These are phyloP conservation scores for Patella vulgata DNA, from an alignment of 1,140 invertebrate genomes.

Conservation along the genomic window DNA sequence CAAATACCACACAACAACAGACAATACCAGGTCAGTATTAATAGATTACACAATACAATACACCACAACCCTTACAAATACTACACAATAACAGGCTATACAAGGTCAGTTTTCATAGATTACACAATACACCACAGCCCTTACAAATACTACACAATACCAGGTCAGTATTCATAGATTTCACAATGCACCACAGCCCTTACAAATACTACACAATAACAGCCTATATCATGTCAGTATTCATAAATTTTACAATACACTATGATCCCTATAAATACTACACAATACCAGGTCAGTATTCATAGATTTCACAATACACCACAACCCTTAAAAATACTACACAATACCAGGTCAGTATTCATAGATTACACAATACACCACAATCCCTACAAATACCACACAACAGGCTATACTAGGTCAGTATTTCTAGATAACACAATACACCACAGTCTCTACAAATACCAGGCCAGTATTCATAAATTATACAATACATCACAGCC, in stretches of 20 bases:
- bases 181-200: constrained; percentile 32
- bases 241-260: constrained; percentile 9
- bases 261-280: constrained; percentile 29
- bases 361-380: constrained; percentile 10
- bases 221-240: constrained; percentile 33
- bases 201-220: constrained; percentile 24
- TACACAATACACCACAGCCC: constrained; percentile 30
- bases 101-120: constrained; percentile 16
- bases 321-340: constrained; percentile 30
- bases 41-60: constrained; percentile 6
- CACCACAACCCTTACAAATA: constrained; percentile 30
- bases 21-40: constrained; percentile 30
- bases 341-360: constrained; percentile 30
- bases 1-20: constrained; percentile 27
- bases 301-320: constrained; percentile 8
- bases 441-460: constrained; percentile 30
- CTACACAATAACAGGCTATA: constrained; percentile 34
- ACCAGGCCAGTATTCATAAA: constrained; percentile 22
- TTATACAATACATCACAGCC: constrained; percentile 32
- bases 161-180: constrained; percentile 17
- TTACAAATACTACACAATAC: constrained; percentile 23
- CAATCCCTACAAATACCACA: constrained; percentile 31
- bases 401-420: constrained; percentile 37
- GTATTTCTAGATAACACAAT: not conserved
- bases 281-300: constrained; percentile 31